Conservation (phyloP, 2,888 invertebrate species). For the Onchidella celtica region DNA sequence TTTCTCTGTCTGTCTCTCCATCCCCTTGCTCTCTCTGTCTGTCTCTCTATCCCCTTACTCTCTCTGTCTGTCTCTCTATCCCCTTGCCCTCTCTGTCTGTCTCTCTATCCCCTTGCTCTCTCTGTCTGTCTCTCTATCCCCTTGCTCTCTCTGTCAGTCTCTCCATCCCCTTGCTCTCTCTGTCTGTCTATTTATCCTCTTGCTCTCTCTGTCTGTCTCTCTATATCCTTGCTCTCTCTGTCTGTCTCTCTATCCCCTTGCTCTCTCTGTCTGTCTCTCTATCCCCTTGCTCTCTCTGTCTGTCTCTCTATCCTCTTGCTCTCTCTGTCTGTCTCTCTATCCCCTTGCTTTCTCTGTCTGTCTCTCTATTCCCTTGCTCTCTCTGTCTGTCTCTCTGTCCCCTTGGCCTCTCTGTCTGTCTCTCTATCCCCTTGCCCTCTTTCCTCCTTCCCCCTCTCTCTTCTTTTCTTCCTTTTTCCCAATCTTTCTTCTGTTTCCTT, state of each 20-base stretch:
- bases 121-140: background rate
- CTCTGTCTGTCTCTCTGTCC: too few relatives aligned
- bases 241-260: slow-evolving; percentile 15
- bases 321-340: slow-evolving; percentile 13
- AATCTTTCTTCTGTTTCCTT: background rate
- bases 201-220: background rate
- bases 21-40: background rate
- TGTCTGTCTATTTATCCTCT: background rate
- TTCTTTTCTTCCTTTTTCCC: background rate
- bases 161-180: background rate
- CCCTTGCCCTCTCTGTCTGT: background rate
- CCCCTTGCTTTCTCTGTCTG: background rate
- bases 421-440: slow-evolving; percentile 17
- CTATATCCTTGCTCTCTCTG: background rate
- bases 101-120: background rate
- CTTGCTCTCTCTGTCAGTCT: background rate
- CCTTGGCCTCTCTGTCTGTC: background rate
- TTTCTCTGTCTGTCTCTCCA: background rate
- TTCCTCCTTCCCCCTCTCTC: slow-evolving; percentile 15
- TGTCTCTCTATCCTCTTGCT: slow-evolving; percentile 10
- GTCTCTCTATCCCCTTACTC: background rate
- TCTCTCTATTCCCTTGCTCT: background rate
- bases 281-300: too few relatives aligned
- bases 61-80: background rate
- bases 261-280: slow-evolving; percentile 5